These are phyloP conservation scores for Sciurus carolinensis DNA, from an alignment of 2,797 vertebrate species.

Conservation along the genomic window DNA sequence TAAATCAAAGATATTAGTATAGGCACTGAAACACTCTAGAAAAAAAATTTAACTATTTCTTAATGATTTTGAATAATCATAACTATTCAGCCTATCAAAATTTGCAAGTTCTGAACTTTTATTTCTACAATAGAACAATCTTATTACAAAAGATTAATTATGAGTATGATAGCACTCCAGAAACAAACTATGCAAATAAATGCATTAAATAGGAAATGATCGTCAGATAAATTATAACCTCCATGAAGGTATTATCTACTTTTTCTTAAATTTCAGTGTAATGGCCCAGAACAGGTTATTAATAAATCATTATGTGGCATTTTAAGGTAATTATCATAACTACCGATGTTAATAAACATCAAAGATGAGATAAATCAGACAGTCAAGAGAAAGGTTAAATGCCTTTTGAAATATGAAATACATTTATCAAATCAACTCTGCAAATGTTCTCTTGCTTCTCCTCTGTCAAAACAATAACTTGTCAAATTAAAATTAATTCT, in stretches of 20 bases:
- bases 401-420: background rate
- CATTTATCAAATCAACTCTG: background rate
- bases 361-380: conserved; percentile 58
- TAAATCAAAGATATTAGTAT: background rate
- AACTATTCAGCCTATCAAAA: conserved; percentile 10
- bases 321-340: conserved; percentile 57
- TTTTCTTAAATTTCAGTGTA: conserved; percentile 40
- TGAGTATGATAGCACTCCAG: conserved; percentile 3
- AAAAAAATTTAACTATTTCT: background rate
- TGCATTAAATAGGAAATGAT: conserved; percentile 20
- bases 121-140: background rate
- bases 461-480: conserved; percentile 23
- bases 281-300: background rate
- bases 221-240: conserved; percentile 55
- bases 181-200: conserved; percentile 31
- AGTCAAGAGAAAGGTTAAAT: conserved; percentile 63
- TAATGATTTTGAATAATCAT: background rate
- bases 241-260: background rate
- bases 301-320: conserved; percentile 50
- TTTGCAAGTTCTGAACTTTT: background rate
- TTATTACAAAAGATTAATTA: background rate
- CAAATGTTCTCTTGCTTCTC: background rate
- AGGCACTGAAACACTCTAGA: background rate
- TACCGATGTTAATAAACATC: conserved; percentile 49
- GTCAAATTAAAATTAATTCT: conserved; percentile 28